phyloP scores from a whole-genome alignment of 1,140 invertebrate genomes.

The Brachionus rotundiformis region DNA sequence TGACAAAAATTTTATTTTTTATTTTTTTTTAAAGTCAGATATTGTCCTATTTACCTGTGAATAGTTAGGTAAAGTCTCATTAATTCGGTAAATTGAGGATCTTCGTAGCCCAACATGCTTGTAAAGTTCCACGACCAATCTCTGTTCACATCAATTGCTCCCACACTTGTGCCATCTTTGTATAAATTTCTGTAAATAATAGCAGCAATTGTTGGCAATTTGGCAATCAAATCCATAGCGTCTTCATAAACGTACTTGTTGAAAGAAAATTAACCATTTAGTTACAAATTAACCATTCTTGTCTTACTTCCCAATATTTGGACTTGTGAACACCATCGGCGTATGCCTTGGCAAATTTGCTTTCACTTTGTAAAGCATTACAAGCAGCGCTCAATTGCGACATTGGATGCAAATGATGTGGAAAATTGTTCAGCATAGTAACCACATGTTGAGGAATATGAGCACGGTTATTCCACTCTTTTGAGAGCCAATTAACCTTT shows the following conservation, averaged over 20 bases:
- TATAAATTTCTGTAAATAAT: constrained; percentile 90
- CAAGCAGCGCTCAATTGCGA: constrained; percentile 89
- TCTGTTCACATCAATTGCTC: constrained; percentile 80
- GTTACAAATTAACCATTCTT: constrained; percentile 59
- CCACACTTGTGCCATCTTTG: constrained; percentile 79
- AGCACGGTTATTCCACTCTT: constrained; percentile 84
- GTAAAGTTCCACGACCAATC: constrained; percentile 94
- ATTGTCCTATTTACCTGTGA: constrained; percentile 70
- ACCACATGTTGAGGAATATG: constrained; percentile 88
- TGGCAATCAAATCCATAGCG: constrained; percentile 92
- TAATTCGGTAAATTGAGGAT: constrained; percentile 82
- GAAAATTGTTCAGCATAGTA: constrained; percentile 90
- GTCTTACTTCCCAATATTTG: constrained; percentile 78
- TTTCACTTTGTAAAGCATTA: constrained; percentile 87
- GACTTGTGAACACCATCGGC: constrained; percentile 78
- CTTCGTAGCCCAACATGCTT: constrained; percentile 86
- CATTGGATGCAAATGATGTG: constrained; percentile 90
- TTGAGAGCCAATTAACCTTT: constrained; percentile 16
- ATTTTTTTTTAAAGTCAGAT: constrained; percentile 57
- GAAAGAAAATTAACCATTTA: neutral
- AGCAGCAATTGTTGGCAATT: constrained; percentile 87
- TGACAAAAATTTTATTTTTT: neutral
- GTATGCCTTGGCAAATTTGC: constrained; percentile 89
- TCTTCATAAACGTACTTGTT: constrained; percentile 78
- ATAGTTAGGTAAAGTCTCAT: constrained; percentile 93